Conservation (phyloP, 2,113 vertebrate genomes). For the Rutilus rutilus region DNA sequence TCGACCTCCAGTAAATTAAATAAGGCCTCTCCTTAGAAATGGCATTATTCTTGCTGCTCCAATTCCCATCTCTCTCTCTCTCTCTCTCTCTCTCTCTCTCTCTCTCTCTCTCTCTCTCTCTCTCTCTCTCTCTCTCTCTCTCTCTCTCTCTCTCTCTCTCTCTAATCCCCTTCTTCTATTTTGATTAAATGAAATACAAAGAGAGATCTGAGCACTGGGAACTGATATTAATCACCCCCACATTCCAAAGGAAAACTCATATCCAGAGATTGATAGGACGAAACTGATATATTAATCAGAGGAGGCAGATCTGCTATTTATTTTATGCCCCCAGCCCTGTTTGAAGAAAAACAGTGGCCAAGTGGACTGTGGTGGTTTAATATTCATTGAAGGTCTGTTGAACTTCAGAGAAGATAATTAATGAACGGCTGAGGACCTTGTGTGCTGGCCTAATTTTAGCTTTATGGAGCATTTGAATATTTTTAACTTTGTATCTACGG, state of each 20-base stretch:
- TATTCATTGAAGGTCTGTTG: constrained; percentile 27
- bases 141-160: constrained; percentile 61
- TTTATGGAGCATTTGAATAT: neutral
- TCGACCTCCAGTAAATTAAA: constrained; percentile 82
- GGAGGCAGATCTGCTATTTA: constrained; percentile 29
- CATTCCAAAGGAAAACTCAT: constrained; percentile 32
- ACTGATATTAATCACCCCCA: constrained; percentile 69
- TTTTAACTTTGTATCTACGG: constrained; percentile 20
- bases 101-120: no score
- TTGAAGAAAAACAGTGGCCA: constrained; percentile 38
- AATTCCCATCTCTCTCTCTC: constrained; percentile 58
- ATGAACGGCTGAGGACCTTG: constrained; percentile 7
- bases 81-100: constrained; percentile 60
- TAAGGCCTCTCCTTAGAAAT: constrained; percentile 78
- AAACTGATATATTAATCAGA: constrained; percentile 47
- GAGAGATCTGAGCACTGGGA: constrained; percentile 65
- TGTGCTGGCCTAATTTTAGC: constrained; percentile 30
- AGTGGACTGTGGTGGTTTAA: constrained; percentile 18
- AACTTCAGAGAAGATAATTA: constrained; percentile 35
- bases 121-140: constrained; percentile 26
- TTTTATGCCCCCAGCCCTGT: constrained; percentile 10
- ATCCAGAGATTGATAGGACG: constrained; percentile 44
- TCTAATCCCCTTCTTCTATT: constrained; percentile 61
- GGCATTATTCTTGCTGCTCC: constrained; percentile 76
- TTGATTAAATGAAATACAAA: constrained; percentile 75